Conservation (phyloP, 2,797 vertebrate species). For the Moxostoma hubbsi region DNA sequence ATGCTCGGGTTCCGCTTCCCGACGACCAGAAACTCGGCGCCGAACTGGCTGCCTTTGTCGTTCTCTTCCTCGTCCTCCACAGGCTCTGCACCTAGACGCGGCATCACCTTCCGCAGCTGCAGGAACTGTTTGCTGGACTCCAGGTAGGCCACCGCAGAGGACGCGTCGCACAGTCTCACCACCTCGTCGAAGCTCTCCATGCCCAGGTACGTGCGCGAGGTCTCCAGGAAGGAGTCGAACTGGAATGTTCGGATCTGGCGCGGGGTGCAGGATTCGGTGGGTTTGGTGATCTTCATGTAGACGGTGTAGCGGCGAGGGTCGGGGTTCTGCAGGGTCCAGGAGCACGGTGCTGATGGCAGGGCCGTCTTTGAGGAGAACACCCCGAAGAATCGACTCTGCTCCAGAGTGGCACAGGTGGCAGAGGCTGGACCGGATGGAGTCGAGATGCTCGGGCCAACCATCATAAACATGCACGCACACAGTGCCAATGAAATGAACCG, state of each 20-base stretch:
- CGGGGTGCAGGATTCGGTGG: slow-evolving; percentile 78
- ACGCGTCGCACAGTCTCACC: slow-evolving; percentile 89
- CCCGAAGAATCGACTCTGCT: slow-evolving; percentile 96
- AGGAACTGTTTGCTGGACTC: slow-evolving; percentile 98
- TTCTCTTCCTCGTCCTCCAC: slow-evolving; percentile 62
- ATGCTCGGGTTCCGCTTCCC: slow-evolving; percentile 97
- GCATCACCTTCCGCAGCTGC: slow-evolving; percentile 86
- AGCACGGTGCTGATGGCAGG: slow-evolving; percentile 84
- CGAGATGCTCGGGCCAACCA: slow-evolving; percentile 79
- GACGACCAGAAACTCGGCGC: slow-evolving; percentile 92
- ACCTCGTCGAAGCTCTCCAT: slow-evolving; percentile 99
- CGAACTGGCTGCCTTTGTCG: slow-evolving; percentile 84
- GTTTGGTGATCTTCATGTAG: slow-evolving; percentile 97
- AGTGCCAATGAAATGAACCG: slow-evolving; percentile 60
- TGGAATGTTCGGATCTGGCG: slow-evolving; percentile 94
- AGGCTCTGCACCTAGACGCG: slow-evolving; percentile 59
- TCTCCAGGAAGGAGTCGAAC: slow-evolving; percentile 97
- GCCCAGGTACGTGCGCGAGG: slow-evolving; percentile 95
- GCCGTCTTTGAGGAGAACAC: slow-evolving; percentile 90
- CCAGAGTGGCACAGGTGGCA: slow-evolving; percentile 88
- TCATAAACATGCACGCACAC: slow-evolving; percentile 76
- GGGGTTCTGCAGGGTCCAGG: slow-evolving; percentile 98
- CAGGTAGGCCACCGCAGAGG: slow-evolving; percentile 90
- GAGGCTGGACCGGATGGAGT: slow-evolving; percentile 82
- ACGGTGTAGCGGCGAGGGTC: slow-evolving; percentile 96